Evolutionary conservation across 2,797 vertebrate genomes (phyloP), one percentile per base, ranked within the genome.

Genomic region (Danio jaintianensis): DNA sequence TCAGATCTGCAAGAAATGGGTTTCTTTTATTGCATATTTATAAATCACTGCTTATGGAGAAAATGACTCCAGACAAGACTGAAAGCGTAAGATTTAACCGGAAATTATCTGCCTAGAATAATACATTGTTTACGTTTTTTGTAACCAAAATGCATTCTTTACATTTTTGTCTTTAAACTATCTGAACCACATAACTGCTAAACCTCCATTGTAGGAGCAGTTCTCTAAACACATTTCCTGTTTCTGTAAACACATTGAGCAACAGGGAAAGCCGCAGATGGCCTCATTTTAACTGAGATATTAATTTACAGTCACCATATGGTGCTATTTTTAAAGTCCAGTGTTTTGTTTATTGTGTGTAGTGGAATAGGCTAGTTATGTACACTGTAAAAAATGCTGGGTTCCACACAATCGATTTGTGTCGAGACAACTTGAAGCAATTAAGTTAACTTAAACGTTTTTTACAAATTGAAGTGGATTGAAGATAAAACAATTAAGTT

Each of bases 161-260:
- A 63, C 5, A 43, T 42, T 18, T 42, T 16, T 12, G n/a, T 3
- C 1, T 53, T 6, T 18, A 22, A 20, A 53, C 53, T 5, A 45
- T 48, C 13, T 48, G 47, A 47, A 47, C 18, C 43, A 45, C 43
- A 45, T 36, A n/a, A 52, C 53, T 40, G 42, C 40, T 45, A 20
- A 38, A 7, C 12, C 40, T 20, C 3, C 5, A 22, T 12, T 70
- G 16, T 53, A 70, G 52, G 2, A 9, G 4, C 38, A 56, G 42
- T n/a, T 47, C 5, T 59, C 42, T 59, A 73, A 73, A 58, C 70
- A 59, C 20, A 29, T 15, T 45, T 73, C 13, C 5, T 45, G 20
- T 43, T 40, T 59, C 55, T 22, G 74, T 36, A 74, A 36, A 38
- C 4, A 29, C 36, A 45, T 53, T 15, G 18, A 58, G 7, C 40